Percentiles rank a stretch among this genome's conserved stretches.
Evolutionary conservation across 1,140 invertebrate species (phyloP).

Genomic region (Aphelinus atriplicis): DNA sequence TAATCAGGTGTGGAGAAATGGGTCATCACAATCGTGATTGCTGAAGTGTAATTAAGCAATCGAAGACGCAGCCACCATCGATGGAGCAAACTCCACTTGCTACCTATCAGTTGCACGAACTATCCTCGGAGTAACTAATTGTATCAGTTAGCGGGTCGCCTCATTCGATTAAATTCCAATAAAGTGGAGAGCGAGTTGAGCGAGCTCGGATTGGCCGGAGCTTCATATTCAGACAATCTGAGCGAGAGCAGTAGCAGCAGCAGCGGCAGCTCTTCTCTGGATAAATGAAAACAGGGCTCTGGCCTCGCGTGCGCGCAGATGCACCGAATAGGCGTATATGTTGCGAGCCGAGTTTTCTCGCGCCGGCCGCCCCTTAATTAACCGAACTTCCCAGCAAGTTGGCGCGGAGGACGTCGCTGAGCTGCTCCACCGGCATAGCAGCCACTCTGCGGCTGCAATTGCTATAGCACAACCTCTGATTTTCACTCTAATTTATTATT

Average conservation of each 20-base stretch:
- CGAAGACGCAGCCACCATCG: too few species aligned
- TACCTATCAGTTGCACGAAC: background rate
- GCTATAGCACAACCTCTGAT: constrained; percentile 8
- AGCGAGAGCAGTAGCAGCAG: too few species aligned
- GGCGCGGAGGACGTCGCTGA: too few species aligned
- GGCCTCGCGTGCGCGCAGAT: too few species aligned
- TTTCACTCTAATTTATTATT: constrained; percentile 35
- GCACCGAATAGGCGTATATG: background rate
- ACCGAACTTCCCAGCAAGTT: constrained; percentile 38
- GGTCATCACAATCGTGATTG: too few species aligned
- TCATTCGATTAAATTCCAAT: constrained; percentile 7
- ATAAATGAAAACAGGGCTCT: too few species aligned
- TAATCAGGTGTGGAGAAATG: too few species aligned
- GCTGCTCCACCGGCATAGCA: too few species aligned
- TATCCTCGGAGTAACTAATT: background rate
- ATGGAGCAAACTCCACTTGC: background rate
- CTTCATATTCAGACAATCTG: too few species aligned
- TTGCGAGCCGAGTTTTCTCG: constrained; percentile 2
- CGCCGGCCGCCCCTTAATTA: constrained; percentile 45
- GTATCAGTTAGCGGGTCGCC: background rate
- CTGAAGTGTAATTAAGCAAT: too few species aligned
- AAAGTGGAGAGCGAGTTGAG: background rate
- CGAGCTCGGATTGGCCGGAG: too few species aligned
- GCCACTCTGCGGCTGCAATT: background rate
- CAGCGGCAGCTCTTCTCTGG: too few species aligned